Evolutionary conservation across 2,797 vertebrate genomes (phyloP).

Genomic region (Cirrhinus mrigala): DNA sequence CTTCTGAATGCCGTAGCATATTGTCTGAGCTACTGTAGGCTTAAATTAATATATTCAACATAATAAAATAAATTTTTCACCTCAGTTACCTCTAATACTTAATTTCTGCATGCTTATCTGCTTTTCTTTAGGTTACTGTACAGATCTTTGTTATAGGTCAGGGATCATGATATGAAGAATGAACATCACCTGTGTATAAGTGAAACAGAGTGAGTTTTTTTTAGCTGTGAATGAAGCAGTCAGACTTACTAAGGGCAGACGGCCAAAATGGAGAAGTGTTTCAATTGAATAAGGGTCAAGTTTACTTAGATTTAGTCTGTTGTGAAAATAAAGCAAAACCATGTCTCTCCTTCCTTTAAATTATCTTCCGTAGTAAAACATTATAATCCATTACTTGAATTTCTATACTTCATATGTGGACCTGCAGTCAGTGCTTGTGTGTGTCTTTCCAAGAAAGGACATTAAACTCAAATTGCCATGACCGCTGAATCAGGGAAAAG

Average conservation of each 20-base stretch:
- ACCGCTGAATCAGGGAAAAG: slow-evolving; percentile 48
- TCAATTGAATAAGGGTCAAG: slow-evolving; percentile 22
- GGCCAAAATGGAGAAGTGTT: slow-evolving; percentile 7
- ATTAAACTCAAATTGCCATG: slow-evolving; percentile 41
- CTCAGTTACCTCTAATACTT: neutral
- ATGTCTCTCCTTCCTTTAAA: neutral
- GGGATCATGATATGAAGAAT: neutral
- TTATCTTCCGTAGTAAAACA: slow-evolving; percentile 7
- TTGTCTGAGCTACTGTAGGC: neutral
- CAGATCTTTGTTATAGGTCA: neutral
- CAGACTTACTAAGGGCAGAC: slow-evolving; percentile 35
- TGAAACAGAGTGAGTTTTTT: neutral
- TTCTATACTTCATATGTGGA: slow-evolving; percentile 9
- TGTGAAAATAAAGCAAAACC: slow-evolving; percentile 21
- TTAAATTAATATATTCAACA: slow-evolving; percentile 2
- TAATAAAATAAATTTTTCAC: slow-evolving; percentile 15
- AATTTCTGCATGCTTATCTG: neutral
- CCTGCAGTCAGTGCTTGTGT: slow-evolving; percentile 15
- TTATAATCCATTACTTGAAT: slow-evolving; percentile 21
- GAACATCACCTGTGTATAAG: neutral
- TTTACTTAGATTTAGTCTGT: slow-evolving; percentile 20
- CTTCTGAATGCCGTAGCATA: neutral
- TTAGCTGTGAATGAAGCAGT: slow-evolving; percentile 8
- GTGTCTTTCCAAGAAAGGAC: slow-evolving; percentile 33
- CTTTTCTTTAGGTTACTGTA: slow-evolving; percentile 20